Evolutionary conservation across 2,113 vertebrate genomes (phyloP).

Genomic region (Elephantulus edwardii): DNA sequence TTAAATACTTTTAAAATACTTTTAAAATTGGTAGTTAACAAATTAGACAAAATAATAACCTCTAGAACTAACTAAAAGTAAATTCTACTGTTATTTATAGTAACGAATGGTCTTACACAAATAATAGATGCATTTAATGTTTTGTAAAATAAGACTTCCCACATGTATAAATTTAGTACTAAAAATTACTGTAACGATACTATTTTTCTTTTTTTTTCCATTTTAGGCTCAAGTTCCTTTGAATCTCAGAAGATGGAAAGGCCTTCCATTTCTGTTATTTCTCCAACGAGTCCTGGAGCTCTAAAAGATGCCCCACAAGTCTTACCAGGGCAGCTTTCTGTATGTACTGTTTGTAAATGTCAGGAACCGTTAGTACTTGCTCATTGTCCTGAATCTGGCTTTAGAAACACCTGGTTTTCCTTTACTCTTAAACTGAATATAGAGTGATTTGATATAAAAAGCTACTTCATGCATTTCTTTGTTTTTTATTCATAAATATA

Average conservation of each 20-base stretch:
- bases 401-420: neutral
- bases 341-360: slow-evolving; percentile 82
- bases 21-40: neutral
- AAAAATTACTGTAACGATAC: neutral
- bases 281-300: slow-evolving; percentile 96
- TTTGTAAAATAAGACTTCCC: neutral
- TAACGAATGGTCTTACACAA: neutral
- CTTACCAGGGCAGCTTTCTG: slow-evolving; percentile 96
- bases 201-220: slow-evolving; percentile 51
- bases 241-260: slow-evolving; percentile 99
- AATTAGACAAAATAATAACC: neutral
- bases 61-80: neutral
- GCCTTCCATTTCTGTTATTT: slow-evolving; percentile 99
- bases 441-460: neutral
- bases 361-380: neutral
- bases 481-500: neutral
- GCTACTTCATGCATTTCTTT: neutral
- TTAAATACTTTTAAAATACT: neutral
- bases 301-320: slow-evolving; percentile 94
- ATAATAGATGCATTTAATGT: neutral
- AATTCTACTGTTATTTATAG: neutral
- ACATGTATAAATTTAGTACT: neutral
- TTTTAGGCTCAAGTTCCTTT: slow-evolving; percentile 97
- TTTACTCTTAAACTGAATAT: neutral
- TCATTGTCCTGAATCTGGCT: neutral